Evolutionary conservation across 2,888 invertebrate genomes (phyloP), one percentile per base, ranked within the genome.

Genomic region (Allolobophora icterica): DNA sequence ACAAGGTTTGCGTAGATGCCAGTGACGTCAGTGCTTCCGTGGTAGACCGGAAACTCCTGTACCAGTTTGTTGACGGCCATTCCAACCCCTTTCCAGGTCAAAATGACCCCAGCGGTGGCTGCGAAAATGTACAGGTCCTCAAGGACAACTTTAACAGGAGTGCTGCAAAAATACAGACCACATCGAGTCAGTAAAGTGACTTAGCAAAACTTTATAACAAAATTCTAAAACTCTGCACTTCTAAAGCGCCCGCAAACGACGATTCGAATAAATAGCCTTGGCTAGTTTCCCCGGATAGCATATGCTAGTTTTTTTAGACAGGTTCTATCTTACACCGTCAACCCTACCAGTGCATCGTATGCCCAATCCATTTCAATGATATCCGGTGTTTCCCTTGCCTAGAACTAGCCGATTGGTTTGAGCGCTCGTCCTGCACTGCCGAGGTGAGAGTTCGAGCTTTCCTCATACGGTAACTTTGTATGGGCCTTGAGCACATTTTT

Each of bases 81-180:
- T 33, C 91, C 91, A 38, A 91, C 38, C n/a, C 92, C 92, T 83
- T 91, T 91, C 92, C 92, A 92, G n/a, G 92, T 83, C 45, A 91
- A 40, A 8, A 92, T 91, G 21, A 92, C 92, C 6, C 92, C 92
- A 21, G 92, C 89, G 35, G 92, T 92, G 5, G 92, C 92, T 15
- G 89, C 90, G 89, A 89, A 90, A n/a, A 92, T 91, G 91, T 91
- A 92, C 38, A 91, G 34, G 45, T 92, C 91, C 89, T 92, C 92
- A 24, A 92, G 90, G 15, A 89, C 40, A 19, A 92, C 21, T 83
- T 91, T 90, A 21, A 90, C 30, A 19, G 40, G 34, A 35, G 40
- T 71, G 33, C 58, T 89, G n/a, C 19, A 21, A 89, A 33, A 42
- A 33, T 34, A 21, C 35, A 87, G 71, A 71, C n/a, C n/a, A 71